A percentile compares a stretch with the other conserved stretches of the same genome.
Evolutionary conservation across 2,888 invertebrate species (phyloP).

Genomic region (Eupithecia dodoneata): DNA sequence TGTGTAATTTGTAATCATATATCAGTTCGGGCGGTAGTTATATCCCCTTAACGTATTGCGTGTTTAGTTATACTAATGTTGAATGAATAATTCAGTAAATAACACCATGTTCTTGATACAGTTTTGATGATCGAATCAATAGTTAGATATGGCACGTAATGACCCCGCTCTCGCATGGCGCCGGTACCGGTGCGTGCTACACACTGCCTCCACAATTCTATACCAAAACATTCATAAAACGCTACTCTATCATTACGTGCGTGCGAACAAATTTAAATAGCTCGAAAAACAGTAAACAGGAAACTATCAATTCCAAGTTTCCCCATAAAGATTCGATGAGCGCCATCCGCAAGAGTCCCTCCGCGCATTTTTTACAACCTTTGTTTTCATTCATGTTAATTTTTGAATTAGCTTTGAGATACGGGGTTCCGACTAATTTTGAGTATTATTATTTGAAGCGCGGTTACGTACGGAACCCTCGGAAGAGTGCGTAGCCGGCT

Average conservation of each 20-base stretch:
- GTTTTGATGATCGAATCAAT: slow-evolving; percentile 70
- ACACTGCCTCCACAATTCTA: slow-evolving; percentile 59
- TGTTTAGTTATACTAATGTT: slow-evolving; percentile 75
- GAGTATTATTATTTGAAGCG: slow-evolving; percentile 63
- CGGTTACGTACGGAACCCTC: slow-evolving; percentile 66
- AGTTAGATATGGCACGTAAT: slow-evolving; percentile 64
- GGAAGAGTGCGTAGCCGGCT: slow-evolving; percentile 70
- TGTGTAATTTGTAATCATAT: slow-evolving; percentile 58
- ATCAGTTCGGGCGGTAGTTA: slow-evolving; percentile 61
- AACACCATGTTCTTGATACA: slow-evolving; percentile 71
- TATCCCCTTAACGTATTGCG: slow-evolving; percentile 66
- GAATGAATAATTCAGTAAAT: slow-evolving; percentile 76
- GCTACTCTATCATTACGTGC: slow-evolving; percentile 69
- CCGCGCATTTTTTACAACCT: slow-evolving; percentile 62
- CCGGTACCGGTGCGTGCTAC: slow-evolving; percentile 77
- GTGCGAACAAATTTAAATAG: slow-evolving; percentile 76
- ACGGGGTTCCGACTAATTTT: slow-evolving; percentile 55
- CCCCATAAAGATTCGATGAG: slow-evolving; percentile 76
- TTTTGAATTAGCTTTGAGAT: slow-evolving; percentile 57
- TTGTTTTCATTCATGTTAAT: slow-evolving; percentile 63
- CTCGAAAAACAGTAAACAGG: slow-evolving; percentile 73
- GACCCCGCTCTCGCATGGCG: slow-evolving; percentile 66
- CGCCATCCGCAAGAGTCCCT: slow-evolving; percentile 61
- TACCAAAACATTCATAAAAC: slow-evolving; percentile 58
- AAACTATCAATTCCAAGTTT: slow-evolving; percentile 79